Evolutionary conservation across 2,113 vertebrate genomes (phyloP).

Genomic region (Cyphomyrus plagiostoma): DNA sequence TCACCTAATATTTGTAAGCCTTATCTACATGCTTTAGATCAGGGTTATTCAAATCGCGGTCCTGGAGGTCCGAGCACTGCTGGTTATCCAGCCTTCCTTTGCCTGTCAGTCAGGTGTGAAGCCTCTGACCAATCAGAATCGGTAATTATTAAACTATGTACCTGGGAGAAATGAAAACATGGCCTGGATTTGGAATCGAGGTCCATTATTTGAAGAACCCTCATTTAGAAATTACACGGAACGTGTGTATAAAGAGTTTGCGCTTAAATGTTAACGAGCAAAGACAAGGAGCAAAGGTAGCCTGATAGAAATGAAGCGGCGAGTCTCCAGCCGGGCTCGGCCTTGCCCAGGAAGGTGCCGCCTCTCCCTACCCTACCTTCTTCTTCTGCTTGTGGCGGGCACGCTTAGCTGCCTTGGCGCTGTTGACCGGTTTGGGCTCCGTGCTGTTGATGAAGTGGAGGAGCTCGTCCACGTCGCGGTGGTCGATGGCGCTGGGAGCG

Average conservation of each 20-base stretch:
- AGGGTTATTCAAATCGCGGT: too few relatives aligned
- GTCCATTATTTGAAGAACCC: too few relatives aligned
- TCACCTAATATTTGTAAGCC: neutral
- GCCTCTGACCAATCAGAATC: too few relatives aligned
- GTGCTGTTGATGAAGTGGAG: slow-evolving; percentile 96
- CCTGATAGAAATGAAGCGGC: neutral
- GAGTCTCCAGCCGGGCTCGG: neutral
- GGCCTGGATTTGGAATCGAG: too few relatives aligned
- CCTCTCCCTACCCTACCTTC: slow-evolving; percentile 66
- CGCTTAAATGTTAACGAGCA: neutral
- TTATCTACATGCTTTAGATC: neutral
- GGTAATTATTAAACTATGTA: too few relatives aligned
- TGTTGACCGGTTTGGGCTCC: slow-evolving; percentile 90
- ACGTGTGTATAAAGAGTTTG: neutral
- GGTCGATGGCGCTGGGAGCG: slow-evolving; percentile 67
- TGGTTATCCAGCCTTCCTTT: too few relatives aligned
- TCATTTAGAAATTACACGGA: neutral
- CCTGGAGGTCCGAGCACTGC: too few relatives aligned
- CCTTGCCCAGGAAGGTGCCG: neutral
- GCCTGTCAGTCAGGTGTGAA: too few relatives aligned
- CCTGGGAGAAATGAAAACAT: too few relatives aligned
- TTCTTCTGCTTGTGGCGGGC: slow-evolving; percentile 98
- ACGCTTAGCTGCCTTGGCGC: slow-evolving; percentile 92
- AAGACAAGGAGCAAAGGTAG: neutral
- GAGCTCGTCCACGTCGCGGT: slow-evolving; percentile 89